Base-by-base conservation (phyloP, 2,888 invertebrate species). In the Andrena fulva region DNA sequence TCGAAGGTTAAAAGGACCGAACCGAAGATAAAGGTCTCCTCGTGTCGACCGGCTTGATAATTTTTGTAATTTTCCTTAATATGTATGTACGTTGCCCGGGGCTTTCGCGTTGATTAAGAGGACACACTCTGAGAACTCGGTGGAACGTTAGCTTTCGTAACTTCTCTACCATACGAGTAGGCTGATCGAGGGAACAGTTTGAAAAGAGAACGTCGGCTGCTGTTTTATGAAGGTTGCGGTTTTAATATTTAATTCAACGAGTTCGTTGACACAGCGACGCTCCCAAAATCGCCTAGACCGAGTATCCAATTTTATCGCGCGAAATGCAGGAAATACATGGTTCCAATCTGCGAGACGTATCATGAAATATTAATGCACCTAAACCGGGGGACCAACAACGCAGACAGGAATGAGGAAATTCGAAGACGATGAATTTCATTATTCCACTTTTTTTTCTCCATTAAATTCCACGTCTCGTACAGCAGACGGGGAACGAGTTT, bases 211-310 rank as follows among this genome's bases (percentile, higher is more conserved):
- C 2, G n/a, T 54, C 24, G 7, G 6, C 33, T 8, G 33, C 31
- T 16, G 24, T 68, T 48, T 48, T 20, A 16, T 10, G 31, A n/a
- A 62, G 16, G 27, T 4, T 16, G 1, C 20, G 20, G 35, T 35
- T 66, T 74, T 52, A 16, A 56, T 60, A 16, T 16, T 16, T 27
- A 66, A 72, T 12, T 27, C 33, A 29, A 70, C 16, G 12, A 2
- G 27, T 56, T 24, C 59, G 10, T 16, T 54, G 42, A 27, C 12
- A 24, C 56, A 24, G 52, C n/a, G 31, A 70, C 10, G 35, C 2
- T 48, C 10, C 24, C 8, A 8, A 8, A 42, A 10, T 2, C 6
- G 52, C 33, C 8, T 12, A 16, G 2, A 20, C 35, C 59, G 24
- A 56, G 48, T 27, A 64, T 27, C 31, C 56, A 48, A 31, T 59